Evolutionary conservation across 2,113 vertebrate genomes (phyloP).

Genomic region (Phalacrocorax carbo): DNA sequence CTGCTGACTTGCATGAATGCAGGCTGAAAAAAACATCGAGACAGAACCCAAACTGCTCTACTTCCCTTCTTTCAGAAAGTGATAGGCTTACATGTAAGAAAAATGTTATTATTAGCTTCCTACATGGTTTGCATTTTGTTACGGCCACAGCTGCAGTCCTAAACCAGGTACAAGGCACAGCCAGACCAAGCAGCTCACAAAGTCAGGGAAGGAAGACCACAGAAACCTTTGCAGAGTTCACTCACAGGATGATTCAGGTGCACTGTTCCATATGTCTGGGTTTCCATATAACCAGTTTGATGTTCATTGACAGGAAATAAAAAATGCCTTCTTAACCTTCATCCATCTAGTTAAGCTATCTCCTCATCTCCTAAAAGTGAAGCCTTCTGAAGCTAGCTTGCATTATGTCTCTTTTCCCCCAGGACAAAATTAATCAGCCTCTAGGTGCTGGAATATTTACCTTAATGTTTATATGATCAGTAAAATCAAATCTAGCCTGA

Average conservation of each 20-base stretch:
- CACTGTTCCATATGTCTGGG: neutral
- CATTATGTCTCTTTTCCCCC: neutral
- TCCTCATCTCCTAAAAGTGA: neutral
- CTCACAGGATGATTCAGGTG: neutral
- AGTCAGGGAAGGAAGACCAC: neutral
- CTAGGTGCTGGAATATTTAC: neutral
- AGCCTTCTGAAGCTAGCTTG: neutral
- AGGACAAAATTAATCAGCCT: neutral
- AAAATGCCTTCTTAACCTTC: neutral
- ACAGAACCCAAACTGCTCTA: neutral
- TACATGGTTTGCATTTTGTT: neutral
- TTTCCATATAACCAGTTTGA: neutral
- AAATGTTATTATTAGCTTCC: neutral
- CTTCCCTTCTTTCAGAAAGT: neutral
- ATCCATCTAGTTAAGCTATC: neutral
- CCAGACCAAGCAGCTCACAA: neutral
- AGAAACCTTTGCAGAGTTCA: neutral
- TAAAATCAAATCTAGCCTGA: neutral
- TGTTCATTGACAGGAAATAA: neutral
- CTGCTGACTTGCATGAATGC: neutral
- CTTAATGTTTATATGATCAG: neutral
- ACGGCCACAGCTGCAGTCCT: neutral
- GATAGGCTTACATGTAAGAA: neutral
- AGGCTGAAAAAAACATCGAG: neutral
- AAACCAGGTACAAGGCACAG: neutral